A percentile compares a stretch with the other conserved stretches of the same genome.
Evolutionary conservation across 2,113 vertebrate species (phyloP).

Genomic region (Microtus pennsylvanicus): DNA sequence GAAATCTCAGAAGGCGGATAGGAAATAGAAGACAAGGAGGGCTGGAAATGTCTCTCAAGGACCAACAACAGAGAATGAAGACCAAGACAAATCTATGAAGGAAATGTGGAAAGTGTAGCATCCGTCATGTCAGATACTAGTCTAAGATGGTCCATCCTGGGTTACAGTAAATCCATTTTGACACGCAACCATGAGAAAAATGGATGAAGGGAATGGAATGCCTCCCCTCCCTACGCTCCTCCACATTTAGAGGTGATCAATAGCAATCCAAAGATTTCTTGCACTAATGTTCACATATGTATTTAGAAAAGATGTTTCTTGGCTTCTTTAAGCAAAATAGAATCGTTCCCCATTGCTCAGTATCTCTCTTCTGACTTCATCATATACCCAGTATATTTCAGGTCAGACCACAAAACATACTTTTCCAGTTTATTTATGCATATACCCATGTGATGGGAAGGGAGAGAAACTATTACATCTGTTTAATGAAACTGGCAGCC

Average conservation of each 20-base stretch:
- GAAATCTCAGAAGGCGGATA: not conserved
- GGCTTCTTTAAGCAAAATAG: constrained; percentile 29
- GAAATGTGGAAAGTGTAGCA: not conserved
- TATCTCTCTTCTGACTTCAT: not conserved
- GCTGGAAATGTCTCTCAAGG: not conserved
- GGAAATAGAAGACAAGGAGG: not conserved
- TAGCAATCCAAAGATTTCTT: not conserved
- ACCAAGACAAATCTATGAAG: not conserved
- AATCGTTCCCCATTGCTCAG: not conserved
- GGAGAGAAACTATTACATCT: not conserved
- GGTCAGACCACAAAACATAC: not conserved
- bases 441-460: not conserved
- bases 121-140: not conserved
- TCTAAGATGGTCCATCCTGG: not conserved
- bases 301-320: not conserved
- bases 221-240: not conserved
- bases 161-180: not conserved
- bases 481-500: not conserved
- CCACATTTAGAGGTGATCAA: not conserved
- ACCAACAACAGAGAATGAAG: not conserved
- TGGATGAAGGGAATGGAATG: not conserved
- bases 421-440: not conserved
- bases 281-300: not conserved
- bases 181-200: not conserved
- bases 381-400: not conserved